Evolutionary conservation across 2,797 vertebrate genomes (phyloP), one percentile per base, ranked within the genome.

Genomic region (Gallinago stenura): DNA sequence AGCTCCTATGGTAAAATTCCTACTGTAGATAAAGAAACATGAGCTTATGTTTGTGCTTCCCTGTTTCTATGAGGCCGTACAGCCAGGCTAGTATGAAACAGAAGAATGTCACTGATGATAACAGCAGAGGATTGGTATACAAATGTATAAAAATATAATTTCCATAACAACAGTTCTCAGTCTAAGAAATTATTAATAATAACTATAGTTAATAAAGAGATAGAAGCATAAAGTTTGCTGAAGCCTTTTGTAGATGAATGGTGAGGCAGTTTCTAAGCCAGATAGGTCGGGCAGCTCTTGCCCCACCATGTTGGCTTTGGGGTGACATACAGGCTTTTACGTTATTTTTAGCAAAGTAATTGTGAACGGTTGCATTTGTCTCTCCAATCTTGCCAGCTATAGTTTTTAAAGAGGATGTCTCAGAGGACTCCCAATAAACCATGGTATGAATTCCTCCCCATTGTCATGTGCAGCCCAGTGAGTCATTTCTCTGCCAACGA

Each of bases 241-340:
- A 31, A 80, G 31, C 37, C 21, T 45, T 89, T 64, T 48, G 43
- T 54, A 77, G 31, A 25, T 45, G 28, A 45, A 21, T 1, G 0
- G 2, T 37, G 28, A 15, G 24, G 37, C 2, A 1, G 5, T 43
- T 69, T 83, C 39, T 64, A 14, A 58, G n/a, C 15, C 54, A 54
- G 25, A 3, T 0, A 43, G 15, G 30, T 31, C 6, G 3, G 9
- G n/a, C 64, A 46, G 26, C 2, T 17, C 39, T 61, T 83, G 28
- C 14, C 51, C 15, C 53, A 13, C 18, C 0, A 0, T 28, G 5
- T 10, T 66, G 58, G 21, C 25, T 80, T 70, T 68, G 45, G n/a
- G 30, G 26, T 58, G 9, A 2, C 43, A 14, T 19, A 31, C 12
- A 9, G 48, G 5, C 54, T 65, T 48, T 45, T 19, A 31, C 4